Evolutionary conservation across 2,888 invertebrate species (phyloP).

Genomic region (Atethmia centrago): DNA sequence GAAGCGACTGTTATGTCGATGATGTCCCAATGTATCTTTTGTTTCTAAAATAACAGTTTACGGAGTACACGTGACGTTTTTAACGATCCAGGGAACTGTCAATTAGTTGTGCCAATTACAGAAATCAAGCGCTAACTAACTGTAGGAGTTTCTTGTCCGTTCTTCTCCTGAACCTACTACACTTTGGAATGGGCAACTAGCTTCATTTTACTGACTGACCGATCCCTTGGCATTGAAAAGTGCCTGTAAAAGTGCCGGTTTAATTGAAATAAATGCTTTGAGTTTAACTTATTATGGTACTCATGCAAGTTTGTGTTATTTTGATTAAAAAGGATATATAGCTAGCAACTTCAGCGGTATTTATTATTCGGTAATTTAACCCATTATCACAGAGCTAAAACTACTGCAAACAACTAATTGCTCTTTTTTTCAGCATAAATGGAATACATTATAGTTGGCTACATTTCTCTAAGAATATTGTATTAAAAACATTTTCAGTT

Average conservation of each 20-base stretch:
- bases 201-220: too few relatives aligned
- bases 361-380: neutral
- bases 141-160: neutral
- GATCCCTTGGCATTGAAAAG: too few relatives aligned
- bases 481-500: neutral
- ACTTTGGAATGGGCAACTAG: too few relatives aligned
- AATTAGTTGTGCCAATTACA: neutral
- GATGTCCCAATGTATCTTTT: neutral
- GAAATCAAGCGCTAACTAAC: neutral
- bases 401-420: neutral
- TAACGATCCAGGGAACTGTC: constrained; percentile 3
- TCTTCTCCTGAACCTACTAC: too few relatives aligned
- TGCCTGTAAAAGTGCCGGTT: too few relatives aligned
- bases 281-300: too few relatives aligned
- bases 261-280: too few relatives aligned
- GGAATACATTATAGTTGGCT: too few relatives aligned
- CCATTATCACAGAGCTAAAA: neutral
- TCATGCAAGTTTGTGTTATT: neutral
- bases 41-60: constrained; percentile 7
- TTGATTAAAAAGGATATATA: neutral
- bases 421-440: neutral
- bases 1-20: neutral
- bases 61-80: neutral
- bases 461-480: neutral
- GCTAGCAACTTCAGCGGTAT: neutral